Conservation (phyloP, 2,113 vertebrate species). For the Cnemophilus loriae region DNA sequence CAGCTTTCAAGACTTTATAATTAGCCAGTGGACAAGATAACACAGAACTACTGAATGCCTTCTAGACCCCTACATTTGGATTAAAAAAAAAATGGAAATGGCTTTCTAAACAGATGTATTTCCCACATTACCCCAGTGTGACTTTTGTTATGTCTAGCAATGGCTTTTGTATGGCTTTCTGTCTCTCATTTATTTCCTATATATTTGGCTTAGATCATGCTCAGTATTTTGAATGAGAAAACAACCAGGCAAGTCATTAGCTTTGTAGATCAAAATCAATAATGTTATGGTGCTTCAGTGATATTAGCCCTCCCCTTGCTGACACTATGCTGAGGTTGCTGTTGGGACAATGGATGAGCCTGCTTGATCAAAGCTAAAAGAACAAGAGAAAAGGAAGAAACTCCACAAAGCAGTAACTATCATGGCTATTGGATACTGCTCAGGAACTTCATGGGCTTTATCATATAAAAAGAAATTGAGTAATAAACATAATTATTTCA, state of each 20-base stretch:
- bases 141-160: conserved; percentile 53
- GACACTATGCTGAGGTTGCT: neutral
- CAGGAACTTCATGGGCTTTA: neutral
- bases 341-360: neutral
- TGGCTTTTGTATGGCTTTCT: conserved; percentile 42
- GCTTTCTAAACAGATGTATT: neutral
- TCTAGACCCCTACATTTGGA: neutral
- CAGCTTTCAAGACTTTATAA: neutral
- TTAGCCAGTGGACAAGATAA: conserved; percentile 13
- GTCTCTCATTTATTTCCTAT: conserved; percentile 48
- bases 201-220: conserved; percentile 39
- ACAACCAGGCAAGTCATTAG: conserved; percentile 15
- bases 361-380: neutral
- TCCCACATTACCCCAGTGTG: neutral
- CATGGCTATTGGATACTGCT: neutral
- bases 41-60: neutral
- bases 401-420: neutral
- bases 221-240: conserved; percentile 38
- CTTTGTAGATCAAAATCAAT: conserved; percentile 21
- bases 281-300: neutral
- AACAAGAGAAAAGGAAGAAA: neutral
- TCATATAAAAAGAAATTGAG: neutral
- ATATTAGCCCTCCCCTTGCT: neutral
- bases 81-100: neutral
- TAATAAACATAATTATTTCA: neutral